Percentiles rank a stretch among this genome's conserved stretches.
phyloP scores from a whole-genome alignment of 2,797 vertebrate species.

The Lepilemur ruficaudatus region DNA sequence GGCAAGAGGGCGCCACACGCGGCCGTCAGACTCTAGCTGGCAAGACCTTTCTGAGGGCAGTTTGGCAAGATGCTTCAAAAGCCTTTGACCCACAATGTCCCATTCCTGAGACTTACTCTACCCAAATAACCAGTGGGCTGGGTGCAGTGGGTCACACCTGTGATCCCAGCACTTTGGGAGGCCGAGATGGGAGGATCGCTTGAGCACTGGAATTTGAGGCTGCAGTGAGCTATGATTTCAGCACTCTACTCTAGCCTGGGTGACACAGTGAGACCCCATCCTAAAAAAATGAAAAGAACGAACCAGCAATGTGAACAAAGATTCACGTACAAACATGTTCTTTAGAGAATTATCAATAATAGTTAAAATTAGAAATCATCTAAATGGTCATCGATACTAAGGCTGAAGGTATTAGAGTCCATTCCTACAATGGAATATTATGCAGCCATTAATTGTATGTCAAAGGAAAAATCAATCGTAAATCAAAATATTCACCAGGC shows the following conservation, averaged over 20 bases:
- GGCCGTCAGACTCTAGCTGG: not conserved
- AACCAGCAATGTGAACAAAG: not conserved
- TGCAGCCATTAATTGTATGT: not conserved
- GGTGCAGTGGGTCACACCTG: not conserved
- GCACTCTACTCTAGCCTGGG: not conserved
- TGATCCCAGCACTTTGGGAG: not conserved
- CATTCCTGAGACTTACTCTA: not conserved
- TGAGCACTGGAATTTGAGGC: not conserved
- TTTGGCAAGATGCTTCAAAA: not conserved
- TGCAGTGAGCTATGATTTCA: not conserved
- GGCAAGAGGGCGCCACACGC: rapidly evolving
- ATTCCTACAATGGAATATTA: not conserved
- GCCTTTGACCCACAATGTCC: not conserved
- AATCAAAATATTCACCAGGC: not conserved
- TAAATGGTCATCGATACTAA: not conserved
- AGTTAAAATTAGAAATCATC: not conserved
- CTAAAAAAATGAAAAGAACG: not conserved
- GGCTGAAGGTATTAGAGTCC: not conserved
- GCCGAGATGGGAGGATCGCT: not conserved
- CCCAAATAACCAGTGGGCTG: not conserved
- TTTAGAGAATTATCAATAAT: not conserved
- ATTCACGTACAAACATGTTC: not conserved
- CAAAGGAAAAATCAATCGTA: not conserved
- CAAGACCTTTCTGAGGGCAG: not conserved
- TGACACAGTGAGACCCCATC: not conserved